These are phyloP conservation scores for Baryphthengus martii DNA, from an alignment of 2,113 vertebrate genomes.

Conservation along the genomic window DNA sequence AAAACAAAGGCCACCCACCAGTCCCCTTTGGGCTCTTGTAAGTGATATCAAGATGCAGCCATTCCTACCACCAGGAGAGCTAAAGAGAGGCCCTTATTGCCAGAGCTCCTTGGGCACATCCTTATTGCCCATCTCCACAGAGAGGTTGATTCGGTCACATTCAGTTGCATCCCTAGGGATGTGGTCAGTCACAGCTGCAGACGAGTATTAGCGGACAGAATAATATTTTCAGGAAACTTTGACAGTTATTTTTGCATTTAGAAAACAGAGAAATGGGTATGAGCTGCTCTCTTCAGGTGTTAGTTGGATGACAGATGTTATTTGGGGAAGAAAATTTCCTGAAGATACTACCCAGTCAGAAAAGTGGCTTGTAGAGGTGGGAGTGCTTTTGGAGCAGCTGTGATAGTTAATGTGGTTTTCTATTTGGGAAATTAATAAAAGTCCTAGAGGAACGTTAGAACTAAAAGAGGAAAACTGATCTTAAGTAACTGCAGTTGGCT, in stretches of 20 bases:
- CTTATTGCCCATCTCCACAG: accelerated
- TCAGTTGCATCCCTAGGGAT: neutral
- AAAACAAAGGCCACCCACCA: neutral
- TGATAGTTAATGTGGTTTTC: neutral
- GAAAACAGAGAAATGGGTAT: neutral
- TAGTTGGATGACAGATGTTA: neutral
- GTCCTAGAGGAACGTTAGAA: neutral
- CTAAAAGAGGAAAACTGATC: neutral
- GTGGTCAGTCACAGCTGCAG: neutral
- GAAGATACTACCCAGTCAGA: neutral
- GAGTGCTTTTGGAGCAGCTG: neutral
- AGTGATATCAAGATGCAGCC: no score
- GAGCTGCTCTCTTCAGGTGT: neutral
- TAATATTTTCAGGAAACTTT: neutral
- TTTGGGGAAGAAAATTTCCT: neutral
- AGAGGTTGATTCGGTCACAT: neutral
- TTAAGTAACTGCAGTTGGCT: neutral
- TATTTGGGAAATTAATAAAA: neutral
- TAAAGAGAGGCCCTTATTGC: neutral
- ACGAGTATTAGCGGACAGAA: neutral
- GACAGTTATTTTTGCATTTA: neutral
- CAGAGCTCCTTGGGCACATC: neutral
- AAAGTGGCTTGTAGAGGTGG: neutral
- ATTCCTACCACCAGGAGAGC: neutral
- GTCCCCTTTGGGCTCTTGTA: neutral